A percentile compares a stretch with the other conserved stretches of the same genome.
These are phyloP conservation scores for Chiloscyllium plagiosum DNA, from an alignment of 2,113 vertebrate species.

Conservation along the genomic window DNA sequence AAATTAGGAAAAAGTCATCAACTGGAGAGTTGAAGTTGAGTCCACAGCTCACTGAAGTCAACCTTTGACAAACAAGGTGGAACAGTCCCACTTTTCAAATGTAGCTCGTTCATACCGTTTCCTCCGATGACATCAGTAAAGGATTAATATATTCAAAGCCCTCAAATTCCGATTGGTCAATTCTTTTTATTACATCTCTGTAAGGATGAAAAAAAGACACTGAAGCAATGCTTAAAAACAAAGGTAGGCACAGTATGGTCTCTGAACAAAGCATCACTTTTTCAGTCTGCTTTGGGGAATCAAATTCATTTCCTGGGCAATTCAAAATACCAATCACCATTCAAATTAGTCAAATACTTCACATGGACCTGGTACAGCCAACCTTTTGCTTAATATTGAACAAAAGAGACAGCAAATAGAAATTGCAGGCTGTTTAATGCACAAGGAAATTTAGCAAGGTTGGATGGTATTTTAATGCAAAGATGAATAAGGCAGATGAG, in stretches of 20 bases:
- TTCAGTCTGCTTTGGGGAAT: neutral
- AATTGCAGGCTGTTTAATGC: no score
- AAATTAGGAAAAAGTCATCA: constrained; percentile 53
- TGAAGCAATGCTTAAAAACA: neutral
- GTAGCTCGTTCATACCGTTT: constrained; percentile 78
- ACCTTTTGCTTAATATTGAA: neutral
- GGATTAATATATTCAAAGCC: constrained; percentile 99
- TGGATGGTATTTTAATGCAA: no score
- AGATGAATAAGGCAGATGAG: no score
- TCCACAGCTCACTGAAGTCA: constrained; percentile 41
- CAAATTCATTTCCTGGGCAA: neutral
- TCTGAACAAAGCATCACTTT: neutral
- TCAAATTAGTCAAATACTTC: neutral
- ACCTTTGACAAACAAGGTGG: constrained; percentile 49
- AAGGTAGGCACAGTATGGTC: neutral
- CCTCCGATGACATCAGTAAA: constrained; percentile 84
- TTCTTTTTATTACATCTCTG: constrained; percentile 94
- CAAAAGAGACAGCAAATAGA: neutral
- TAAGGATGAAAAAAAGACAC: neutral
- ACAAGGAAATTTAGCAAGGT: no score
- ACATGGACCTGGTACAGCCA: neutral
- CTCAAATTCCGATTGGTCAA: constrained; percentile 97
- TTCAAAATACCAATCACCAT: neutral
- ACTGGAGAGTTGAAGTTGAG: constrained; percentile 39
- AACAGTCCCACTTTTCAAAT: constrained; percentile 43